Evolutionary conservation across 2,113 vertebrate species (phyloP).

Genomic region (Ifrita kowaldi): DNA sequence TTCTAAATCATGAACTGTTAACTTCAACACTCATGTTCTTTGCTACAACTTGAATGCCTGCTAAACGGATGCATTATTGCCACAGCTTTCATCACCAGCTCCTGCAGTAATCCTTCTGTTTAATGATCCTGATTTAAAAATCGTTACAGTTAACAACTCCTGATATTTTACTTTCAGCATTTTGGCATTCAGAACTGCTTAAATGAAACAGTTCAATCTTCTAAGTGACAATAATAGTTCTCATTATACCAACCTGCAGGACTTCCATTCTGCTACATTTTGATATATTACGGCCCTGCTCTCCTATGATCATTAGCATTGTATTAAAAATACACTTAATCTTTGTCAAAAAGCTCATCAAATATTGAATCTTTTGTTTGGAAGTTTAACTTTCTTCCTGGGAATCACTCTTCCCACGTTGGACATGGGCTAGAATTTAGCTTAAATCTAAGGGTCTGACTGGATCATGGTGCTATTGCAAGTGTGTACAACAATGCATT

Average conservation of each 20-base stretch:
- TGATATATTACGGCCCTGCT: not conserved
- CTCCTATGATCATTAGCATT: constrained; percentile 21
- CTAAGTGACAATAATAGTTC: constrained; percentile 56
- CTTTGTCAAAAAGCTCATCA: constrained; percentile 3
- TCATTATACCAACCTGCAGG: constrained; percentile 55
- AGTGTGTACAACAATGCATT: not conserved
- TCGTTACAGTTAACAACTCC: constrained; percentile 61
- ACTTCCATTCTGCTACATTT: constrained; percentile 37
- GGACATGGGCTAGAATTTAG: not conserved
- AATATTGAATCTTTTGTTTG: constrained; percentile 36
- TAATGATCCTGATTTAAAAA: constrained; percentile 71
- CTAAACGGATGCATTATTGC: constrained; percentile 25
- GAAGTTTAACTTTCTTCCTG: not conserved
- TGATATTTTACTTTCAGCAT: constrained; percentile 63
- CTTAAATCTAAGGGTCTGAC: not conserved
- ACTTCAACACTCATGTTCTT: constrained; percentile 1
- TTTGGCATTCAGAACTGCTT: constrained; percentile 54
- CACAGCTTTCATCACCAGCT: constrained; percentile 34
- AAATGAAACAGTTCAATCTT: constrained; percentile 67
- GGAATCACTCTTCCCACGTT: not conserved
- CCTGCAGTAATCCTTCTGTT: constrained; percentile 61
- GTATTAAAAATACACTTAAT: constrained; percentile 28
- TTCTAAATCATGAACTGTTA: constrained; percentile 52
- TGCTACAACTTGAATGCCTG: not conserved
- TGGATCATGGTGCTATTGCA: not conserved